Conservation (phyloP, 2,888 invertebrate species). For the Nemotelus nigrinus region DNA sequence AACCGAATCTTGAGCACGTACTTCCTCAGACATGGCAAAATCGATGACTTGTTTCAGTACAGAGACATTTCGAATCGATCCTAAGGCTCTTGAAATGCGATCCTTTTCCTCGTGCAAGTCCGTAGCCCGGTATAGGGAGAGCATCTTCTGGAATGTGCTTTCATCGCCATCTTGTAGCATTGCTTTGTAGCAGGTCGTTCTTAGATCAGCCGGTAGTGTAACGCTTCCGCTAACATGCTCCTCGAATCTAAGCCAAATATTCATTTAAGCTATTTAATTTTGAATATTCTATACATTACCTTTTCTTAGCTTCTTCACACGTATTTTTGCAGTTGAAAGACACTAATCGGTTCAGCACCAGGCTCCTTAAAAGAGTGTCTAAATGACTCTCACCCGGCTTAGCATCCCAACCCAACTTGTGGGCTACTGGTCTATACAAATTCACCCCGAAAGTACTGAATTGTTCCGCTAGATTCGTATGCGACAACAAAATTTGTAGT, state of each 20-base stretch:
- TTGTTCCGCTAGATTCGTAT: conserved; percentile 78
- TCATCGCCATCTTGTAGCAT: conserved; percentile 78
- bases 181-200: conserved; percentile 87
- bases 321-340: conserved; percentile 82
- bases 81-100: conserved; percentile 85
- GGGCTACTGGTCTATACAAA: conserved; percentile 77
- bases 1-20: conserved; percentile 90
- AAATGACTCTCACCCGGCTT: conserved; percentile 85
- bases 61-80: conserved; percentile 77
- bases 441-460: conserved; percentile 80
- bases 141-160: conserved; percentile 78
- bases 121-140: conserved; percentile 81
- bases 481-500: conserved; percentile 79
- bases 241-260: conserved; percentile 66
- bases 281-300: conserved; percentile 51
- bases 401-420: conserved; percentile 86
- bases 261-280: not conserved
- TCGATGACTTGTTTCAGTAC: conserved; percentile 79
- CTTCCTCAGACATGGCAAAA: conserved; percentile 88
- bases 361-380: conserved; percentile 83
- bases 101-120: conserved; percentile 95
- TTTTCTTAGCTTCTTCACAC: conserved; percentile 76
- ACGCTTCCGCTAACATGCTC: conserved; percentile 72
- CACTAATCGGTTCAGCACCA: conserved; percentile 85
- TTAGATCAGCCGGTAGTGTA: conserved; percentile 83